phyloP scores from a whole-genome alignment of 2,113 vertebrate species.

The Chaetodon auriga region DNA sequence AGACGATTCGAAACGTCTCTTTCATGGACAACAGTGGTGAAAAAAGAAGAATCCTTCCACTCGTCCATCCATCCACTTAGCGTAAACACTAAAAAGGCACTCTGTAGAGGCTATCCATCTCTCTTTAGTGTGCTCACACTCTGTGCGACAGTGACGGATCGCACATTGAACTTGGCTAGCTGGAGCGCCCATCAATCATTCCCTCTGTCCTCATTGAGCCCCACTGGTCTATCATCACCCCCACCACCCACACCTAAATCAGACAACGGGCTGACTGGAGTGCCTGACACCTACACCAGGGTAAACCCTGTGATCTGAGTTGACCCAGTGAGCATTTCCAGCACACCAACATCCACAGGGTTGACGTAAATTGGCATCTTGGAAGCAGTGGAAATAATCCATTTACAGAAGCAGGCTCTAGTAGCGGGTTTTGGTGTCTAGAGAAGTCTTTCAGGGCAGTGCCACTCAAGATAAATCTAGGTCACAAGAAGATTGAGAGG shows the following conservation, averaged over 20 bases:
- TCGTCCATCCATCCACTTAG: conserved; percentile 36
- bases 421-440: conserved; percentile 3
- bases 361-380: conserved; percentile 14
- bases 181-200: conserved; percentile 72
- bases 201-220: conserved; percentile 48
- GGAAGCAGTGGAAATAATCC: conserved; percentile 2
- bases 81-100: conserved; percentile 55
- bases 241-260: conserved; percentile 34
- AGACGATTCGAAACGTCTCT: conserved; percentile 23
- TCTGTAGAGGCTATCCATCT: conserved; percentile 67
- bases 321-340: conserved; percentile 53
- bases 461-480: neutral
- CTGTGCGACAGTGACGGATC: conserved; percentile 72
- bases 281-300: conserved; percentile 33
- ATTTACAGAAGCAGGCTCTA: conserved; percentile 4
- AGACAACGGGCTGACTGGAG: conserved; percentile 44
- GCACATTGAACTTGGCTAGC: conserved; percentile 74
- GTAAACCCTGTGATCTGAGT: conserved; percentile 36
- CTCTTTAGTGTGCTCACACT: conserved; percentile 65
- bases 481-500: neutral
- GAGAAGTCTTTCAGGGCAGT: neutral
- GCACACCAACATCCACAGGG: neutral
- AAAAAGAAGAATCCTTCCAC: neutral
- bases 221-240: conserved; percentile 49
- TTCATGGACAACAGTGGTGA: neutral